These are phyloP conservation scores for Phoenicopterus ruber DNA, from an alignment of 2,113 vertebrate species.

Conservation along the genomic window DNA sequence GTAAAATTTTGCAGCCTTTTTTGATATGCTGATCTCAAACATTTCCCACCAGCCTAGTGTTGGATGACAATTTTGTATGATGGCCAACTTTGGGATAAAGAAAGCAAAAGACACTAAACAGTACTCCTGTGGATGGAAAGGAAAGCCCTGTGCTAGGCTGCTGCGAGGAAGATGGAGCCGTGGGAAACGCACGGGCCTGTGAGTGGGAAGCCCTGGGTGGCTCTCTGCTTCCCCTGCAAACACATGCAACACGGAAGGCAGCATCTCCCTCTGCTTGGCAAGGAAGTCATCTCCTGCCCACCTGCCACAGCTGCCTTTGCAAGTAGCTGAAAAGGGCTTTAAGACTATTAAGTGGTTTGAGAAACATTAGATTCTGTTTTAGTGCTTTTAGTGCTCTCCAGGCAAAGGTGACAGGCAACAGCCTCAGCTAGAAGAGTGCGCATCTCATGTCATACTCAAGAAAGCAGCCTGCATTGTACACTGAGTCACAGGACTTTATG, in stretches of 20 bases:
- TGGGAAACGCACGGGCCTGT: not conserved
- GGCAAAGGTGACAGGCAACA: not conserved
- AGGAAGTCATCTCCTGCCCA: not conserved
- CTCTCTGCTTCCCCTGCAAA: not conserved
- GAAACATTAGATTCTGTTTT: not conserved
- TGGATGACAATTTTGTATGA: not conserved
- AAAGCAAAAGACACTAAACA: not conserved
- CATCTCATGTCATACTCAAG: not conserved
- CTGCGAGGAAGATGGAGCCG: not conserved
- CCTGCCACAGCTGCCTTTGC: not conserved
- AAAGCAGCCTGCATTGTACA: not conserved
- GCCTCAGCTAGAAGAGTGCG: not conserved
- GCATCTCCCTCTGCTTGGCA: not conserved
- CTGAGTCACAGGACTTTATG: not conserved
- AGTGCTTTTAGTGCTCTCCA: not conserved
- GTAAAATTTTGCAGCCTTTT: not conserved
- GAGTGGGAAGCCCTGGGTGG: not conserved
- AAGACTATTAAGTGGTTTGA: not conserved
- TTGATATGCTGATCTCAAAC: not conserved
- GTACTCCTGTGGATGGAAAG: not conserved
- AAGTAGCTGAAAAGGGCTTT: not conserved
- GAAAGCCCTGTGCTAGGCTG: not conserved
- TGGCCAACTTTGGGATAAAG: not conserved
- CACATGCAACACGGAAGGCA: rapidly evolving
- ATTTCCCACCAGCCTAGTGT: not conserved